Base-by-base conservation (phyloP, 2,888 invertebrate species). In the Patella caerulea region DNA sequence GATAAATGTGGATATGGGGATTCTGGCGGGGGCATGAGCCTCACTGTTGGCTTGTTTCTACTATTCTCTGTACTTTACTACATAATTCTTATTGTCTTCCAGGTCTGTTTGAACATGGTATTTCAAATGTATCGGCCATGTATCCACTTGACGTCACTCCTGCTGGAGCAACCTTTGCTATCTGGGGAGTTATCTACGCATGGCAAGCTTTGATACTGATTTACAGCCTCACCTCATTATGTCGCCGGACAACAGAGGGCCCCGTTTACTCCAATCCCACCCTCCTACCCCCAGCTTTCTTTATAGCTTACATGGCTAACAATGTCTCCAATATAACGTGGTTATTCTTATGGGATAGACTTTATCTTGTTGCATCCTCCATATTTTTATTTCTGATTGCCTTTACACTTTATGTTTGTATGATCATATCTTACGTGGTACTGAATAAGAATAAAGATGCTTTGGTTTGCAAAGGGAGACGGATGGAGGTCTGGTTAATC, bases 121-220 rank as follows among this genome's bases (percentile, higher is more conserved):
- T 85, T 5, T 83, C 84, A 14, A 84, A 88, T 53, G 81, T 90
- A 17, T 87, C 90, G 0, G 84, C 85, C 75, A 81, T 82, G 76
- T 89, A 82, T 78, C 75, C 80, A 54, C 81, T 89, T 24, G 84
- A 87, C 24, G 86, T 90, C 71, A 89, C 89, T 3, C 90, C 90
- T 9, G 88, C 88, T 7, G 86, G 87, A 53, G 89, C 88, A 88
- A 87, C 89, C 3, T 90, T 90, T 79, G 83, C 86, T 59, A 86
- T 87, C n/a, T 87, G 88, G 83, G 86, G 84, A 3, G 19, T 86
- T 52, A 90, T 90, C 76, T 90, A 89, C 81, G 71, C 85, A 5
- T 87, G 87, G 84, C 89, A 90, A 81, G 72, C 82, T 3, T 72
- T 86, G 1, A 89, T 88, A 88, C 79, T 88, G 52, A 69, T 86